phyloP scores from a whole-genome alignment of 2,888 invertebrate genomes.

The Tenthredo livida region DNA sequence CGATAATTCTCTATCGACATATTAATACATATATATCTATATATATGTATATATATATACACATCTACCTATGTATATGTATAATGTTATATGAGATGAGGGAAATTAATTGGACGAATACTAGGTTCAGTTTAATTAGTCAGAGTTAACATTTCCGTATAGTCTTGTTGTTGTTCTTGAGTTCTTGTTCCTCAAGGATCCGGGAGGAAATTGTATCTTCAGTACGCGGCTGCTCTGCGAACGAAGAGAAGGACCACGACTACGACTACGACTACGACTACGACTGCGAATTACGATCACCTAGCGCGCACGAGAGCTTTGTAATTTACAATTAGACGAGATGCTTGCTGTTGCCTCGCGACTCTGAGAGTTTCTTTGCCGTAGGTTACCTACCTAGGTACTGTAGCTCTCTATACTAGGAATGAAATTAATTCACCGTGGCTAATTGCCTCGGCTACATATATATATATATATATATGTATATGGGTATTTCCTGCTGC shows the following conservation, averaged over 20 bases:
- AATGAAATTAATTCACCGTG: conserved; percentile 40
- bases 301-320: conserved; percentile 6
- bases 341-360: background rate
- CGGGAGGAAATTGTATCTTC: background rate
- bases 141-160: conserved; percentile 16
- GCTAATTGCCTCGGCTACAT: conserved; percentile 33
- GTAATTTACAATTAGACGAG: conserved; percentile 51
- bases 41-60: background rate
- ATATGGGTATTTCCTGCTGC: background rate
- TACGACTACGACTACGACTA: background rate
- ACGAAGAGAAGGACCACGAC: conserved; percentile 8
- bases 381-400: background rate
- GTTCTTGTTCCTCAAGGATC: background rate
- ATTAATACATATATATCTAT: background rate
- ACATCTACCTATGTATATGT: too few species aligned
- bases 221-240: background rate
- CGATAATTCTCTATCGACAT: conserved; percentile 5
- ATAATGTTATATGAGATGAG: background rate
- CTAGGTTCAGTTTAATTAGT: conserved; percentile 11
- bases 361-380: background rate
- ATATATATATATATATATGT: background rate
- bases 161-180: background rate
- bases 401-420: background rate
- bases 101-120: background rate
- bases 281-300: background rate